Conservation (phyloP, 1,140 invertebrate species). For the Plodia interpunctella region DNA sequence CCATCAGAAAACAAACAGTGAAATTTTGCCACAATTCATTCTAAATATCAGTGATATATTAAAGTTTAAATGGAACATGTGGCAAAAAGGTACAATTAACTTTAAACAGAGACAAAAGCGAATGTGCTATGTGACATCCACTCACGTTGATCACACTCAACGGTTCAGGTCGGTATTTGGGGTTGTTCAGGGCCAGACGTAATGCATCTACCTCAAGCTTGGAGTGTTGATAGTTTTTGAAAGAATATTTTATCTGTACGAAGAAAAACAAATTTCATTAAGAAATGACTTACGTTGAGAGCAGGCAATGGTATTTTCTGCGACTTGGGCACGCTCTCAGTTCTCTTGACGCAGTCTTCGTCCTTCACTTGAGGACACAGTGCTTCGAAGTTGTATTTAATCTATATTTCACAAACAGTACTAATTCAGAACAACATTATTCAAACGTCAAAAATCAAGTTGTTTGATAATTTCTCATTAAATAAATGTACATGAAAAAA, state of each 20-base stretch:
- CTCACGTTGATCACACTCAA: constrained; percentile 82
- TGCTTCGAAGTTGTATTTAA: constrained; percentile 83
- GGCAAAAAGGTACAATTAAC: constrained; percentile 9
- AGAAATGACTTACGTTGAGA: constrained; percentile 81
- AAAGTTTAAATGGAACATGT: constrained; percentile 15
- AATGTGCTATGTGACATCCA: constrained; percentile 45
- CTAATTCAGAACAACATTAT: background rate
- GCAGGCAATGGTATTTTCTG: constrained; percentile 82
- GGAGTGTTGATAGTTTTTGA: constrained; percentile 79
- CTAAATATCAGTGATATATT: too few relatives aligned
- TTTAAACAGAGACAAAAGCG: constrained; percentile 23
- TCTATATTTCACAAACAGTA: constrained; percentile 47
- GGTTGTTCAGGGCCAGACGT: constrained; percentile 78
- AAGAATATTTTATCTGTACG: constrained; percentile 80
- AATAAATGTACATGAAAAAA: too few relatives aligned
- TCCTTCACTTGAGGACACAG: constrained; percentile 80
- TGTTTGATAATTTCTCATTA: too few relatives aligned
- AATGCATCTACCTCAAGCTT: constrained; percentile 73
- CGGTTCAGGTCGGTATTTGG: constrained; percentile 79
- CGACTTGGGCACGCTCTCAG: constrained; percentile 74
- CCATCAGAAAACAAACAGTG: background rate
- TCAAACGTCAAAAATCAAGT: too few relatives aligned
- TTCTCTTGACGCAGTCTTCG: constrained; percentile 79
- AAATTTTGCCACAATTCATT: background rate
- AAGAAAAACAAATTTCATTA: constrained; percentile 44